Base-by-base conservation (phyloP, 2,113 vertebrate species). In the Anser brachyrhynchus region DNA sequence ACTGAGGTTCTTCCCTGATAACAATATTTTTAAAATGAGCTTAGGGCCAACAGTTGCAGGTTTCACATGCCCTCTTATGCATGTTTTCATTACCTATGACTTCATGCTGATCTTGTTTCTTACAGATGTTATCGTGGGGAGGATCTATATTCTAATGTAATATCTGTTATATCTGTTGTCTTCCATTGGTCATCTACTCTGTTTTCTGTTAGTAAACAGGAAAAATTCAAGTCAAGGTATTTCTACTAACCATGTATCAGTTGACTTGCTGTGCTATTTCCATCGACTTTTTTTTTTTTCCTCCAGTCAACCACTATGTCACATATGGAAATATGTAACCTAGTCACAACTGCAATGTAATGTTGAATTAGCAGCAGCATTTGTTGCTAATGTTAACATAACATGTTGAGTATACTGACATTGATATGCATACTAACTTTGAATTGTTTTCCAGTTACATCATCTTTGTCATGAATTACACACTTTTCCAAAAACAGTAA, bases 271-370 rank as follows among this genome's bases (percentile, higher is more conserved):
- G 13, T 83, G 28, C 54, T 77, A 33, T 69, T 83, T 87, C 73
- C 28, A 77, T 49, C 43, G 73, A 28, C 33, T 49, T 43, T 7
- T 23, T 39, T 89, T 54, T 43, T 89, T 54, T 73, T 10, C 6
- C 11, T 8, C 25, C 8, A 16, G 19, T 57, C 35, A 92, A 44
- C 2, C 21, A n/a, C 28, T 61, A 1, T 21, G 58, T 65, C 33
- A 61, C 35, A 64, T 2, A 3, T 7, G 6, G 16, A 76, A 72
- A 72, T 23, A 67, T 0, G 0, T 25, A 65, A 65, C 37, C 5
- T 65, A 39, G n/a, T 59, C 59, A 73, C 43, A 61, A 23, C 6
- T 25, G 55, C 39, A 44, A 14, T 26, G 12, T 28, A 57, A 83
- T n/a, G 19, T 13, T 71, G 49, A 75, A 92, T 75, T 57, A 79